Evolutionary conservation across 2,113 vertebrate species (phyloP).

Genomic region (Stigmatopora argus): DNA sequence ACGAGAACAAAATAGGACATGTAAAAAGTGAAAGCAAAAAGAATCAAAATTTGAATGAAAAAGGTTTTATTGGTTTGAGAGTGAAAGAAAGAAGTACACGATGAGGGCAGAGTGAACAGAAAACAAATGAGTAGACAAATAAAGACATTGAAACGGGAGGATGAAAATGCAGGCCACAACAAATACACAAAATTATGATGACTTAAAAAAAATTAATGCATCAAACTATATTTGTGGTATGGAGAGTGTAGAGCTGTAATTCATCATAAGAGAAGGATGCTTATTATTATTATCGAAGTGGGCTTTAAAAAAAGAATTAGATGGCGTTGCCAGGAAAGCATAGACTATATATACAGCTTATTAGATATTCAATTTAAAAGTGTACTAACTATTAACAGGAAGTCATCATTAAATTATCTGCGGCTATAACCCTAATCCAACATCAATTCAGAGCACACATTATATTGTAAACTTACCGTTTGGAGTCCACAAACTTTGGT

Average conservation of each 20-base stretch:
- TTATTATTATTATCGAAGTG: background rate
- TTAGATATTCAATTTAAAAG: too few species aligned
- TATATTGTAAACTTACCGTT: too few species aligned
- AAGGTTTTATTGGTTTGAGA: background rate
- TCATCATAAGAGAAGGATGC: background rate
- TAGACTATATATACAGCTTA: too few species aligned
- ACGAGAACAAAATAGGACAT: background rate
- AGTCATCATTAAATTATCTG: too few species aligned
- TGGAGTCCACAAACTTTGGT: too few species aligned
- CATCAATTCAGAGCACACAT: too few species aligned
- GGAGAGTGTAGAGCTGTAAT: background rate
- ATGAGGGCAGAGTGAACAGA: background rate
- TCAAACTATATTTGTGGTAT: background rate
- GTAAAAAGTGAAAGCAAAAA: background rate
- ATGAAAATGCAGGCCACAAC: background rate
- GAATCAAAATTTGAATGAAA: slow-evolving; percentile 3
- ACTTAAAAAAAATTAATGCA: background rate
- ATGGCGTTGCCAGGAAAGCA: too few species aligned
- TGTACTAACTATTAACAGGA: too few species aligned
- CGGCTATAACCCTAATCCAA: too few species aligned
- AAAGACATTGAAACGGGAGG: background rate
- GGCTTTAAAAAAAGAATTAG: too few species aligned
- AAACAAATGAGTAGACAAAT: background rate
- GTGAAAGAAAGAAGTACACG: background rate
- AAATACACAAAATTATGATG: background rate